Base-by-base conservation (phyloP, 2,888 invertebrate genomes). In the Malthinus flaveolus region DNA sequence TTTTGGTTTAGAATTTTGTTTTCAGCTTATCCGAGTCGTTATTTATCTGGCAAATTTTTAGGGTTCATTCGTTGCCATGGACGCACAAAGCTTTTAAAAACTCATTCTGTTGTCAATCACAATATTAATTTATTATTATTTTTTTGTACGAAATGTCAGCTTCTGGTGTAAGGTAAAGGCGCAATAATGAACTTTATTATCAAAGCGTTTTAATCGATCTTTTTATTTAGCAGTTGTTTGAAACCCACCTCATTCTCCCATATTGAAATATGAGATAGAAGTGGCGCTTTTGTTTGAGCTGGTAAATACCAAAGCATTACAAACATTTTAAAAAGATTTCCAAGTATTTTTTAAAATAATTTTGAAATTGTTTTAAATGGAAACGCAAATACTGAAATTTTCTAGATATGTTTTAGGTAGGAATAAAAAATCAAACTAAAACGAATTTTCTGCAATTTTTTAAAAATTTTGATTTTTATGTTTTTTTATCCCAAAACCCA, bases 91-190 rank as follows among this genome's bases (percentile, higher is more conserved):
- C 39, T 42, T 10, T 8, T 9, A 13, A 23, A 23, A 42, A 23
- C 23, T 42, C 39, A 15, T 42, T 42, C 39, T 15, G 23, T 23
- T 42, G 39, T 42, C 39, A 42, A 42, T 42, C 39, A 42, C 15
- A 9, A 23, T 42, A 42, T 42, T 42, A 42, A 42, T 42, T 42
- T 42, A 42, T 42, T 42, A 11, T 42, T 42, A 15, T 42, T 42
- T 42, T 42, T 42, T 15, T 42, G 15, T 42, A 42, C 15, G 15
- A 23, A 42, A 42, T 42, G 39, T 42, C 39, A 23, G 39, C n/a
- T 42, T 42, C 13, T 42, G 13, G 39, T 42, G 39, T 23, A 15
- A 42, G 39, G 39, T 42, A n/a, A 42, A 42, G 39, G n/a, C 23
- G 15, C 13, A 42, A 42, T 42, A 42, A 42, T 42, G 39, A 42